A percentile compares a stretch with the other conserved stretches of the same genome.
phyloP scores from a whole-genome alignment of 1,140 invertebrate genomes.

The Steinernema feltiae region DNA sequence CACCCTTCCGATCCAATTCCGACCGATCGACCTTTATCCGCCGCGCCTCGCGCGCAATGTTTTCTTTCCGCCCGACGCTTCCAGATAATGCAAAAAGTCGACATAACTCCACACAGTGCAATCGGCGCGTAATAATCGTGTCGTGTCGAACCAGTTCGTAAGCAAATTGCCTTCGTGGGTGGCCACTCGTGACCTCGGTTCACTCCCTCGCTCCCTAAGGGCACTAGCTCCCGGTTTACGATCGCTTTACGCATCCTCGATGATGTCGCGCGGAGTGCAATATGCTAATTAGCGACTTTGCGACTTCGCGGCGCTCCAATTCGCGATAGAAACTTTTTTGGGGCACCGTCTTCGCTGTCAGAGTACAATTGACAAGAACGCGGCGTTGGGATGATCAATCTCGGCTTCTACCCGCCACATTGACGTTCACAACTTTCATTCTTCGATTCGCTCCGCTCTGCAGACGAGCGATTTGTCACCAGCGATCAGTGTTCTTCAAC shows the following conservation, averaged over 20 bases:
- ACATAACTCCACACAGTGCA: neutral
- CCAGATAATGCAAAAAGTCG: neutral
- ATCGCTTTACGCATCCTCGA: neutral
- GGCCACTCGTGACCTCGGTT: too few relatives aligned
- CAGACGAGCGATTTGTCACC: neutral
- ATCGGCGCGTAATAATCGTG: conserved; percentile 1
- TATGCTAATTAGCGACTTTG: neutral
- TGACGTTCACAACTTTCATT: neutral
- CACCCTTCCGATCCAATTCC: conserved; percentile 3
- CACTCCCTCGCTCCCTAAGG: neutral
- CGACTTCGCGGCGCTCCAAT: neutral
- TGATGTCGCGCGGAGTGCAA: neutral
- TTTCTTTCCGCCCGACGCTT: conserved; percentile 8
- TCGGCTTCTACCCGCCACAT: neutral
- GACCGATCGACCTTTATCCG: neutral
- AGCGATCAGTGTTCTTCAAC: too few relatives aligned
- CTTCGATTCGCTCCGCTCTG: neutral
- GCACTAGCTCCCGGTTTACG: neutral
- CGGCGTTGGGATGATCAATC: neutral
- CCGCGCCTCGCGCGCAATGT: neutral
- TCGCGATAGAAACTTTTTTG: neutral
- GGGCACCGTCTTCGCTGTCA: too few relatives aligned
- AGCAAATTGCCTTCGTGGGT: conserved; percentile 3
- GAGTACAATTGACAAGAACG: neutral
- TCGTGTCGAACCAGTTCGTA: neutral